phyloP scores from a whole-genome alignment of 2,888 invertebrate species.

The Ptychoptera albimana region DNA sequence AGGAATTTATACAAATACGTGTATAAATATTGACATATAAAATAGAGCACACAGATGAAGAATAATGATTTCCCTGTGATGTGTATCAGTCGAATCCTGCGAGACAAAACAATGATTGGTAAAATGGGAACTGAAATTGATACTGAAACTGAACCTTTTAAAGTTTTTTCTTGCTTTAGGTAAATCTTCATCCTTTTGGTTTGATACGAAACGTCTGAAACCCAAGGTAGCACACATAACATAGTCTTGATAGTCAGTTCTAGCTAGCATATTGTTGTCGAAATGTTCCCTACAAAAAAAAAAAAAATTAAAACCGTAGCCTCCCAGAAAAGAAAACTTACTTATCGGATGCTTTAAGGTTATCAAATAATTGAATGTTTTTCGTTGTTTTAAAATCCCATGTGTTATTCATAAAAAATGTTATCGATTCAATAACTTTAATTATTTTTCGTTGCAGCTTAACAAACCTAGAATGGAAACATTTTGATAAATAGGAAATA shows the following conservation, averaged over 20 bases:
- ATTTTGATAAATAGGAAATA: too few species aligned
- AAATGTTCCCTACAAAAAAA: conserved; percentile 23
- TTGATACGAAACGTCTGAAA: conserved; percentile 22
- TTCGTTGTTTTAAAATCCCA: conserved; percentile 63
- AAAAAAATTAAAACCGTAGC: not conserved
- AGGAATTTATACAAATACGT: too few species aligned
- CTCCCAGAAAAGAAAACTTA: conserved; percentile 13
- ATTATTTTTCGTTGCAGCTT: conserved; percentile 69
- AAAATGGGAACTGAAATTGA: too few species aligned
- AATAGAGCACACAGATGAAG: too few species aligned
- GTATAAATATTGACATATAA: too few species aligned
- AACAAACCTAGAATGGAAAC: conserved; percentile 46
- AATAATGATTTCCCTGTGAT: too few species aligned
- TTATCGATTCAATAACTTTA: conserved; percentile 51
- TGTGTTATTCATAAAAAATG: conserved; percentile 55
- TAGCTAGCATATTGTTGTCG: not conserved
- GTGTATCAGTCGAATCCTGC: too few species aligned
- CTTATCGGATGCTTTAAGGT: conserved; percentile 33
- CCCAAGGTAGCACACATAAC: conserved; percentile 17
- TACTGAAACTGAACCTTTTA: conserved; percentile 4
- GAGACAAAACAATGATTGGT: too few species aligned
- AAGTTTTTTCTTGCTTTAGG: conserved; percentile 5
- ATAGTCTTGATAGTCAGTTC: not conserved
- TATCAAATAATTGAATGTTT: conserved; percentile 34
- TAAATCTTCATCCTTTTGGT: conserved; percentile 18